Evolutionary conservation across 2,888 invertebrate species (phyloP), one percentile per base, ranked within the genome.

Genomic region (Leptopterna dolabrata): DNA sequence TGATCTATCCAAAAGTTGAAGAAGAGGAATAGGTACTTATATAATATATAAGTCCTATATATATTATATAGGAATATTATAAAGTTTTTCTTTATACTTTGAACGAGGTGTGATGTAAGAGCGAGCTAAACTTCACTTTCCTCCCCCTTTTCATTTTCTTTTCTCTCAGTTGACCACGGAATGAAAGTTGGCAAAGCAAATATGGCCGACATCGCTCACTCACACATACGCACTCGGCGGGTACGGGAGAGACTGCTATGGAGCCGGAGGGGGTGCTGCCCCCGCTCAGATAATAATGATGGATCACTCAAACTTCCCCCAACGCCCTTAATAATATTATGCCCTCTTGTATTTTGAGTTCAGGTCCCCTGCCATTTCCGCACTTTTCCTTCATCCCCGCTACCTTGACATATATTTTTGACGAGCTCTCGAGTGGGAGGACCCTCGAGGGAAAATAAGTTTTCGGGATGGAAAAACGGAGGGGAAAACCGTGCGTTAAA

Each of bases 281-380:
- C 86, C 47, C 43, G 76, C 87, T 86, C 89, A 88, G 89, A 89
- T 89, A 89, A 89, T 89, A 89, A 89, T 89, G 89, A 89, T 89
- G 88, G 89, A 89, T 89, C 88, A 86, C 86, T 85, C 85, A 89
- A 89, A 88, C 87, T 88, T 89, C 87, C 86, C 80, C 76, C 87
- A 80, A 87, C 86, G 85, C 88, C 88, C 84, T 89, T 89, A 89
- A 89, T 89, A 89, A 89, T 88, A 89, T 89, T 89, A 89, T 89
- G 89, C 89, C 88, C 87, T 83, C 88, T 76, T 87, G 87, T 86
- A 88, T 86, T 88, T 88, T 78, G 76, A 87, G 81, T 86, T 86
- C 86, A 70, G 36, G 51, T 76, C 76, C 87, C 83, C 73, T 19
- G 78, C 80, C 87, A 16, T 45, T 55, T 83, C 76, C 63, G 63